Conservation (phyloP, 2,888 invertebrate species). For the Oscheius myriophilus region DNA sequence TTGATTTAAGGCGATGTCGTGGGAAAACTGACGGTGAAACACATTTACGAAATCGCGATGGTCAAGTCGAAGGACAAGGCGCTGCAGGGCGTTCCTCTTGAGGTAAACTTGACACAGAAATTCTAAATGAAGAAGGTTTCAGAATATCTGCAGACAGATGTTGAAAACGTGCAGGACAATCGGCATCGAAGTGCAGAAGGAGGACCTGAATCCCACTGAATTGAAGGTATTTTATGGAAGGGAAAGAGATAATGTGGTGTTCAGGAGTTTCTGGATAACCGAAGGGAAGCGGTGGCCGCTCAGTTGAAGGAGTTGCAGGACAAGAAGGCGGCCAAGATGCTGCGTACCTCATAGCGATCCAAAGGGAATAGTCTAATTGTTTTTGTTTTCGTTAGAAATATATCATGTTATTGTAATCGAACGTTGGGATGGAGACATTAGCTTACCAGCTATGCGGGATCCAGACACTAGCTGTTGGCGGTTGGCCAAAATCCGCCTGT, state of each 20-base stretch:
- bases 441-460: too few relatives aligned
- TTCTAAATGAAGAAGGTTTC: neutral
- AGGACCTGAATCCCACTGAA: slow-evolving; percentile 62
- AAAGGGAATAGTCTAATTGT: neutral
- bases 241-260: neutral
- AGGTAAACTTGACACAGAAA: slow-evolving; percentile 39
- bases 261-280: slow-evolving; percentile 53
- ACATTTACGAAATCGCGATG: slow-evolving; percentile 95
- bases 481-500: too few relatives aligned
- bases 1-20: slow-evolving; percentile 73
- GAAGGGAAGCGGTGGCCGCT: slow-evolving; percentile 57
- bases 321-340: slow-evolving; percentile 68
- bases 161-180: slow-evolving; percentile 58
- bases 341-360: slow-evolving; percentile 53
- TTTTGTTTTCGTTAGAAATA: slow-evolving; percentile 11
- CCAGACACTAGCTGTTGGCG: too few relatives aligned
- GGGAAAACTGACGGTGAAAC: slow-evolving; percentile 91
- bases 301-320: slow-evolving; percentile 66
- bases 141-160: slow-evolving; percentile 55
- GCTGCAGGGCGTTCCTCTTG: slow-evolving; percentile 62
- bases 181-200: slow-evolving; percentile 63
- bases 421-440: too few relatives aligned
- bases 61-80: slow-evolving; percentile 78
- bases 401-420: neutral
- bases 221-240: slow-evolving; percentile 28